These are phyloP conservation scores for Ophioderma brevispina DNA, from an alignment of 35 echinoderm and acorn worm genomes.

Conservation along the genomic window DNA sequence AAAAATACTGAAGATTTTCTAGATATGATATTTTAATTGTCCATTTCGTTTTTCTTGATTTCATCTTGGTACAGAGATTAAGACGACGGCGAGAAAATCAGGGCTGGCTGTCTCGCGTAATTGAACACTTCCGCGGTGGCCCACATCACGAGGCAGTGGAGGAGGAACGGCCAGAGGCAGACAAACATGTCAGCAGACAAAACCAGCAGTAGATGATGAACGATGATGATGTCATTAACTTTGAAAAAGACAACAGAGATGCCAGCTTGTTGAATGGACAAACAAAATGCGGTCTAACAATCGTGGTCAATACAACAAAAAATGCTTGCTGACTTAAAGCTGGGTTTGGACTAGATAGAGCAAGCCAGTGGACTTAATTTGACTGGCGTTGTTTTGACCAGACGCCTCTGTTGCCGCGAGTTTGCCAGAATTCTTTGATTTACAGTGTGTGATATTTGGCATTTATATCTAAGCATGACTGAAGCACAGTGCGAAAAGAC, in stretches of 20 bases:
- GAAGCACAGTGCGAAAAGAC: not conserved
- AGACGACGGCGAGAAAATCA: not conserved
- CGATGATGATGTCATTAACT: no score
- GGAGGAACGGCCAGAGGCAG: not conserved
- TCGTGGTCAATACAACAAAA: no score
- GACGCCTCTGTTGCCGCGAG: not conserved
- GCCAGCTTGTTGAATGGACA: no score
- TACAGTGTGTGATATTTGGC: conserved; percentile 8
- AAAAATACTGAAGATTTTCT: no score
- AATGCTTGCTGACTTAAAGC: no score
- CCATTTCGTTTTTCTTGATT: not conserved
- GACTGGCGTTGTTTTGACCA: not conserved
- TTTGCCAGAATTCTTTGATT: conserved; percentile 4
- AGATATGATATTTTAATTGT: not conserved
- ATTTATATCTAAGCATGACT: conserved; percentile 2
- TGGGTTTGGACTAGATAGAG: no score
- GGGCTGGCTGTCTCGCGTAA: conserved; percentile 1
- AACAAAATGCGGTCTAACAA: no score
- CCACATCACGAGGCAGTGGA: not conserved
- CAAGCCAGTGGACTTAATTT: no score
- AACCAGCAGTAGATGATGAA: not conserved
- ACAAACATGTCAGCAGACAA: not conserved
- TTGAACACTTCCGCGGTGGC: not conserved
- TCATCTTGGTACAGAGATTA: not conserved
- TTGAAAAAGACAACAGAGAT: no score